Conservation (phyloP, 1,140 invertebrate genomes). For the Phymastichus coffea region DNA sequence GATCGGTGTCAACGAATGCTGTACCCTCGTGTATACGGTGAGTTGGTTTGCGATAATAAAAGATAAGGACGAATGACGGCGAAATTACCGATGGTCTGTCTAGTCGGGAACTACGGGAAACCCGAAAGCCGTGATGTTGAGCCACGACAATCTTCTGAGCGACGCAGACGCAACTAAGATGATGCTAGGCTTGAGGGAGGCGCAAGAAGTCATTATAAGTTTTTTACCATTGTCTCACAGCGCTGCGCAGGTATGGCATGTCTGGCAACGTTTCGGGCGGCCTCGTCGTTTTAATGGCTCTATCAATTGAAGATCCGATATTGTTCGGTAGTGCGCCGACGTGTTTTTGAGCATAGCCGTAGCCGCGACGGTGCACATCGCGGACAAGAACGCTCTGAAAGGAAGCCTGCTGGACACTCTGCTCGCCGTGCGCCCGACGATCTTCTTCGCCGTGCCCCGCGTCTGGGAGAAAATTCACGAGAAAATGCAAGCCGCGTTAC, state of each 20-base stretch:
- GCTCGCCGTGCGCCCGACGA: constrained; percentile 74
- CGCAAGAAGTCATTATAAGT: constrained; percentile 68
- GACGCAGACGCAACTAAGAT: constrained; percentile 58
- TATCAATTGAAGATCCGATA: no score
- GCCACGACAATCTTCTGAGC: constrained; percentile 81
- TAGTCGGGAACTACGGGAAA: constrained; percentile 87
- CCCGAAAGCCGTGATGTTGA: constrained; percentile 90
- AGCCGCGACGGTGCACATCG: constrained; percentile 75
- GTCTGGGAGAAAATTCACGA: constrained; percentile 94
- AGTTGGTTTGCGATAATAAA: constrained; percentile 39
- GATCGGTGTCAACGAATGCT: constrained; percentile 84
- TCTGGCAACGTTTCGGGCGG: no score
- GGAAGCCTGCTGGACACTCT: constrained; percentile 77
- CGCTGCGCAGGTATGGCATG: constrained; percentile 82
- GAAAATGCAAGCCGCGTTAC: constrained; percentile 74
- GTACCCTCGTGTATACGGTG: constrained; percentile 87
- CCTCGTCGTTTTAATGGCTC: no score
- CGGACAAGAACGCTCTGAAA: constrained; percentile 82
- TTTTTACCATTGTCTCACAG: constrained; percentile 88
- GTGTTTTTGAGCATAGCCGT: constrained; percentile 59
- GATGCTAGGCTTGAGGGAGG: constrained; percentile 45
- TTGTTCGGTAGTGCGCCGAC: no score
- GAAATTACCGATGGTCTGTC: constrained; percentile 34
- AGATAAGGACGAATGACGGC: background rate
- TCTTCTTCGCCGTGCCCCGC: constrained; percentile 83